A percentile compares a stretch with the other conserved stretches of the same genome.
Evolutionary conservation across 2,797 vertebrate species (phyloP).

Genomic region (Threskiornis aethiopicus): DNA sequence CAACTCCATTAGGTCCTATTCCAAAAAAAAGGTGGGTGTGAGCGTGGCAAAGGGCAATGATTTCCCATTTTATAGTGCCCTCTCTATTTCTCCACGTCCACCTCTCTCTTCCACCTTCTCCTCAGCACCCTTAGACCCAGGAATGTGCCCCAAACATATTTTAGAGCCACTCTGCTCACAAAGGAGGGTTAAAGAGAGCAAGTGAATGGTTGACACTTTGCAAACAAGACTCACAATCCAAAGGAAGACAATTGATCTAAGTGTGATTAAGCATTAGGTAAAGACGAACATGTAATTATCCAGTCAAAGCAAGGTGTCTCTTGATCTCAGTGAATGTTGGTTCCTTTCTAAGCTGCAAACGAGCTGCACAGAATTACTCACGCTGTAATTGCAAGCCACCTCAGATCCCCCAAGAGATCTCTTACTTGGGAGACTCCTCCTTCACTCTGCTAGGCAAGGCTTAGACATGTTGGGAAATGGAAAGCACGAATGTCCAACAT

Average conservation of each 20-base stretch:
- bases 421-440: background rate
- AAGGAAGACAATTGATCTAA: conserved; percentile 1
- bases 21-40: background rate
- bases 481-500: accelerated
- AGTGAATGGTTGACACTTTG: background rate
- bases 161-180: background rate
- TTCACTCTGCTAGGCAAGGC: background rate
- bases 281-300: conserved; percentile 19
- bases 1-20: background rate
- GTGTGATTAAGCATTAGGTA: conserved; percentile 26
- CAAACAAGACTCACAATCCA: background rate
- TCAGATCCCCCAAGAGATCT: background rate
- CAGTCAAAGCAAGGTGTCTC: conserved; percentile 52
- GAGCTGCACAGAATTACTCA: background rate
- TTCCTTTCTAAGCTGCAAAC: background rate
- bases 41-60: background rate
- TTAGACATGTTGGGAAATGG: background rate
- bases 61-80: background rate
- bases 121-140: background rate
- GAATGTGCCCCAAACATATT: background rate
- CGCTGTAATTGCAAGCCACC: background rate
- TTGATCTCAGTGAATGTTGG: background rate
- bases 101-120: background rate
- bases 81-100: background rate
- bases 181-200: background rate